These are phyloP conservation scores for Characodon lateralis DNA, from an alignment of 2,797 vertebrate genomes.

Conservation along the genomic window DNA sequence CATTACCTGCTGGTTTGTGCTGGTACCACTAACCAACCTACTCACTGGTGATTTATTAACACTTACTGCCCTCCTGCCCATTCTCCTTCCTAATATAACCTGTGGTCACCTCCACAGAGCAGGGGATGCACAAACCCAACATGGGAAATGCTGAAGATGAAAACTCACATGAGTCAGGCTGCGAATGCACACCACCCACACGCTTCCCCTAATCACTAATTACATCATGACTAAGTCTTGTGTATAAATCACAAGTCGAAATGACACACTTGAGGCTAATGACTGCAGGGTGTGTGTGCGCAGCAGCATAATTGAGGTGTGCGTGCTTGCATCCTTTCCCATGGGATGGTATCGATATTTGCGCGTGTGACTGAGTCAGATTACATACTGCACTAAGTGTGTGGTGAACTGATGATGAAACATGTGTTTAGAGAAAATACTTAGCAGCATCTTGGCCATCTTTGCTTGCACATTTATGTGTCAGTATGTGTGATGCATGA, in stretches of 20 bases:
- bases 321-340: constrained; percentile 64
- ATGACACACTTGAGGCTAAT: constrained; percentile 66
- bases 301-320: constrained; percentile 64
- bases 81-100: constrained; percentile 28
- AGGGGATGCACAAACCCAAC: constrained; percentile 28
- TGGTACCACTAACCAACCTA: constrained; percentile 13
- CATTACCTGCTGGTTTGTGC: neutral
- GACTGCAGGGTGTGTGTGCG: constrained; percentile 69
- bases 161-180: constrained; percentile 66
- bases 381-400: constrained; percentile 48
- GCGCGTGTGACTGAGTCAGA: constrained; percentile 29
- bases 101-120: constrained; percentile 17
- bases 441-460: constrained; percentile 33
- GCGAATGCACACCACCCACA: constrained; percentile 66
- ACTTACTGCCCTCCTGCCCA: neutral
- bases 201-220: constrained; percentile 75
- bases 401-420: constrained; percentile 59
- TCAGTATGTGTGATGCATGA: neutral
- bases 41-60: constrained; percentile 20
- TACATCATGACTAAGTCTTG: constrained; percentile 68
- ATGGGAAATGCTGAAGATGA: constrained; percentile 59
- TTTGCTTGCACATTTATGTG: constrained; percentile 17
- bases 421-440: constrained; percentile 49
- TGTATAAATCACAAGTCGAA: constrained; percentile 66
- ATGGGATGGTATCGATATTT: constrained; percentile 58